Percentiles rank a stretch among this genome's conserved stretches.
Evolutionary conservation across 2,113 vertebrate species (phyloP).

Genomic region (Oreotrochilus melanogaster): DNA sequence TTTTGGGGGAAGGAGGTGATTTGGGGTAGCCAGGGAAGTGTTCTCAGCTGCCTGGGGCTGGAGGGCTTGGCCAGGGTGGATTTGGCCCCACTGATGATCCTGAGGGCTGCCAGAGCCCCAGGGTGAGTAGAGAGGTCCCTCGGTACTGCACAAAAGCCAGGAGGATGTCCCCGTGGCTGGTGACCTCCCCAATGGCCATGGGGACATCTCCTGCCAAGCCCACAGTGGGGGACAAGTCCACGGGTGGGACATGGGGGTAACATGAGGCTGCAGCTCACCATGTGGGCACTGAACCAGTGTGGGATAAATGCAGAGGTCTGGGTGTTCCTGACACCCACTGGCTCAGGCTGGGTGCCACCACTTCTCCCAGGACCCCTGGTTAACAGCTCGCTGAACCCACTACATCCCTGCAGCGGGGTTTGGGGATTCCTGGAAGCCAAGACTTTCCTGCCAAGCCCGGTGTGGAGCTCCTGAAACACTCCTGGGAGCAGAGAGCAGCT

Average conservation of each 20-base stretch:
- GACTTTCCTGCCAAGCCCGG: background rate
- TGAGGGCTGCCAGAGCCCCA: background rate
- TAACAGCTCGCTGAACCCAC: fast-evolving
- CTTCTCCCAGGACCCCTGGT: background rate
- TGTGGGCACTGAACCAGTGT: background rate
- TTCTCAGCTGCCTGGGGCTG: background rate
- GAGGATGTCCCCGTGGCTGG: background rate
- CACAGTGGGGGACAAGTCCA: fast-evolving
- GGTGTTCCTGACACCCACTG: fast-evolving
- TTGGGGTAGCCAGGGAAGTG: background rate
- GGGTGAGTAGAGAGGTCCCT: background rate
- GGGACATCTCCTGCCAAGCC: background rate
- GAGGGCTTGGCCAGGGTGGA: fast-evolving
- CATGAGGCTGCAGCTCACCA: background rate
- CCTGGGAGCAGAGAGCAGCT: background rate
- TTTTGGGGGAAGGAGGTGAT: background rate
- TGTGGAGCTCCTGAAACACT: fast-evolving
- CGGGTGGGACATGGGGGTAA: fast-evolving
- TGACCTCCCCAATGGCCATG: fast-evolving
- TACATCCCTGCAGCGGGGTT: fast-evolving
- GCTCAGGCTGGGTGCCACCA: fast-evolving
- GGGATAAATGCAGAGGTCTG: background rate
- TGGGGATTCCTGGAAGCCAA: background rate
- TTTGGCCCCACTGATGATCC: background rate
- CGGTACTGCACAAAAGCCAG: background rate